phyloP scores from a whole-genome alignment of 2,888 invertebrate species.

The Octonoba sinensis region DNA sequence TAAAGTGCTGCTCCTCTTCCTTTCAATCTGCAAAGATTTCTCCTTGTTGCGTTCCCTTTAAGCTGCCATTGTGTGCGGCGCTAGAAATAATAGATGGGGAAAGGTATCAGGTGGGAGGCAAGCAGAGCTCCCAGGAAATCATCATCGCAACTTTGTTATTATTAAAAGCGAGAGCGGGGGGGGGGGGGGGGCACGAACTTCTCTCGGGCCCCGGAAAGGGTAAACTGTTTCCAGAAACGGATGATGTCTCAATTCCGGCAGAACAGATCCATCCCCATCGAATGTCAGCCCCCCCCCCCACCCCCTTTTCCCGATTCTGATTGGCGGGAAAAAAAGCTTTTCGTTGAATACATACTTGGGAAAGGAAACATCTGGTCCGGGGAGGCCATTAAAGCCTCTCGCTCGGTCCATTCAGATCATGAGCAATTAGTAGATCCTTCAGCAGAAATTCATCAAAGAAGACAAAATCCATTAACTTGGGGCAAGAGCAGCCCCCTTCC shows the following conservation, averaged over 20 bases:
- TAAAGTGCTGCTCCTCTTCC: neutral
- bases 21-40: conserved; percentile 50
- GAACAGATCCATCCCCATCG: conserved; percentile 9
- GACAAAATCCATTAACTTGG: conserved; percentile 65
- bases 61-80: conserved; percentile 37
- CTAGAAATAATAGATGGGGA: conserved; percentile 47
- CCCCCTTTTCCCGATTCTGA: conserved; percentile 38
- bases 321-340: conserved; percentile 61
- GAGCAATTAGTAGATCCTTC: conserved; percentile 65
- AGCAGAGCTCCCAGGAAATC: conserved; percentile 47
- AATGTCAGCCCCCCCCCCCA: conserved; percentile 4
- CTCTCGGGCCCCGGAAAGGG: conserved; percentile 28
- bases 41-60: conserved; percentile 46
- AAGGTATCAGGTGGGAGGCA: conserved; percentile 8
- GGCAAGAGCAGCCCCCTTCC: conserved; percentile 22
- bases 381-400: conserved; percentile 53
- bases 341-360: conserved; percentile 62
- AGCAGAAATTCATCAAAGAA: conserved; percentile 65
- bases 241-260: conserved; percentile 53
- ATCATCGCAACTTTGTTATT: conserved; percentile 64
- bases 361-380: conserved; percentile 57
- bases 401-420: conserved; percentile 64
- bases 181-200: conserved; percentile 6
- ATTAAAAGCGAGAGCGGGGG: conserved; percentile 47
- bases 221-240: conserved; percentile 53